Evolutionary conservation across 2,113 vertebrate genomes (phyloP).

Genomic region (Nymphicus hollandicus): DNA sequence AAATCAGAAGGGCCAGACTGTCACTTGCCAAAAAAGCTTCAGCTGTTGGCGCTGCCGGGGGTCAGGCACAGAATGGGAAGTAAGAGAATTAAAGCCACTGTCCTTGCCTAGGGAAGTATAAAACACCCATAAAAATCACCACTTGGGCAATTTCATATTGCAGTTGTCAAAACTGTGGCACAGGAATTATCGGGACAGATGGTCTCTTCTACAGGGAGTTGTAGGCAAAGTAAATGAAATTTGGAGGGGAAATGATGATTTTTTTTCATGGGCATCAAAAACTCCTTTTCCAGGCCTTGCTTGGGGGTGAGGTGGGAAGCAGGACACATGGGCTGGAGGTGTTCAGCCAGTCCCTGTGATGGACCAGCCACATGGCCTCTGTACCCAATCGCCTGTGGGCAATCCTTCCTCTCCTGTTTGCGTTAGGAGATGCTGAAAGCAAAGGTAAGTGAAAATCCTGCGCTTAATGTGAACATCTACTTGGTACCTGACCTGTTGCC

Average conservation of each 20-base stretch:
- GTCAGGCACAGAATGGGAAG: fast-evolving
- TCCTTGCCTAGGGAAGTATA: not conserved
- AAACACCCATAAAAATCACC: not conserved
- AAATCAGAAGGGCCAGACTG: fast-evolving
- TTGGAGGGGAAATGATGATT: not conserved
- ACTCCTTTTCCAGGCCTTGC: fast-evolving
- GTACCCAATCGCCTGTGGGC: not conserved
- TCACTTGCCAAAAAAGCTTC: not conserved
- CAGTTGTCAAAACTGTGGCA: not conserved
- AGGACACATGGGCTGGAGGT: fast-evolving
- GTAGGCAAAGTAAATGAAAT: not conserved
- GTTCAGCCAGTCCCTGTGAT: fast-evolving
- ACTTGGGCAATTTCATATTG: fast-evolving
- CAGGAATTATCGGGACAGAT: not conserved
- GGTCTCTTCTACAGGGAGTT: not conserved
- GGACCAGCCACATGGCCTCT: not conserved
- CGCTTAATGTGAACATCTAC: fast-evolving
- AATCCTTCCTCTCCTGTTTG: not conserved
- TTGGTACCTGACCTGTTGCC: not conserved
- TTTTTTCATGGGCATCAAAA: not conserved
- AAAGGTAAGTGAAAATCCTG: not conserved
- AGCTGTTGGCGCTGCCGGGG: not conserved
- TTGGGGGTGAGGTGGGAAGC: no score
- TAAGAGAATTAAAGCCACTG: not conserved
- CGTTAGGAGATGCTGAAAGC: not conserved